These are phyloP conservation scores for Rhyacophila evoluta DNA, from an alignment of 2,888 invertebrate species.

Conservation along the genomic window DNA sequence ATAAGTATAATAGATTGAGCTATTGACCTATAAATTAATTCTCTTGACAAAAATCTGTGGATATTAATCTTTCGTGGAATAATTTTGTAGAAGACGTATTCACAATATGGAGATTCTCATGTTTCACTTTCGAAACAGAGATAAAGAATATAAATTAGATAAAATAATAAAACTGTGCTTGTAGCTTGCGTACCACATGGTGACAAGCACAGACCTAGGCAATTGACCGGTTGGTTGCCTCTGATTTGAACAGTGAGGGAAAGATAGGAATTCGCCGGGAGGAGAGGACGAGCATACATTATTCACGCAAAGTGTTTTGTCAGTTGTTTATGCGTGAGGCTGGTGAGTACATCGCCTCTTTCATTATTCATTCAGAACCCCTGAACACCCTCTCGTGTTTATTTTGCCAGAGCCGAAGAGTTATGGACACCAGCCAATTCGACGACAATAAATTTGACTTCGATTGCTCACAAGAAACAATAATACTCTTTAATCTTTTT, in stretches of 20 bases:
- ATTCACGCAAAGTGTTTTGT: constrained; percentile 21
- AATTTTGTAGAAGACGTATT: too few relatives aligned
- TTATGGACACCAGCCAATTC: neutral
- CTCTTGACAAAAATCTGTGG: too few relatives aligned
- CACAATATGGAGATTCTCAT: too few relatives aligned
- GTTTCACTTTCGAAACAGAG: too few relatives aligned
- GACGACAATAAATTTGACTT: neutral
- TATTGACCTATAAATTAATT: too few relatives aligned
- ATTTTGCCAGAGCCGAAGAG: neutral
- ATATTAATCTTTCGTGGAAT: too few relatives aligned
- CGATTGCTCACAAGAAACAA: too few relatives aligned
- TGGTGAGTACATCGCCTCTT: neutral
- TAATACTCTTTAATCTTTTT: too few relatives aligned
- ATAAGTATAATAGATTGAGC: too few relatives aligned
- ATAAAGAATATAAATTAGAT: too few relatives aligned
- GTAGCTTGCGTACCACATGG: too few relatives aligned
- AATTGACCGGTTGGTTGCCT: constrained; percentile 12
- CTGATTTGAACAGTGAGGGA: constrained; percentile 8
- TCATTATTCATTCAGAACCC: constrained; percentile 14
- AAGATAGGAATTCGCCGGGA: neutral
- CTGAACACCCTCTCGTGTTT: constrained; percentile 14
- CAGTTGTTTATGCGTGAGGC: constrained; percentile 22
- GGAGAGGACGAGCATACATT: neutral
- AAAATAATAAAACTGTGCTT: too few relatives aligned
- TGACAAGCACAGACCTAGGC: neutral